Conservation (phyloP, 2,888 invertebrate genomes). For the Amblyjoppa fuscipennis region DNA sequence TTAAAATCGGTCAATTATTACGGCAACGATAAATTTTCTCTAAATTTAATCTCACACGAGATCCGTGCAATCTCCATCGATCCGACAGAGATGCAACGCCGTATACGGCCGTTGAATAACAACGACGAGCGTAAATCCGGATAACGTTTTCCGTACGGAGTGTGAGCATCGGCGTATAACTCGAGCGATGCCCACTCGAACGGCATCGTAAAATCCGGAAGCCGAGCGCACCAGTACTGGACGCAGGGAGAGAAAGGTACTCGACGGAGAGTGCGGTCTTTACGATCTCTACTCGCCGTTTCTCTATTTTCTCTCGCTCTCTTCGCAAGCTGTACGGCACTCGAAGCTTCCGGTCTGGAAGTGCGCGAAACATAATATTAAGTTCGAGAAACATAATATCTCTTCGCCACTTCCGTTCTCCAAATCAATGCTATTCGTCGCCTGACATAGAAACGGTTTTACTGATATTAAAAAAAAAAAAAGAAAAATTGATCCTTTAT, state of each 20-base stretch:
- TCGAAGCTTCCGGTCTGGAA: conserved; percentile 50
- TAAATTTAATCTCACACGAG: not conserved
- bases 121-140: conserved; percentile 15
- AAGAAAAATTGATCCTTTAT: not conserved
- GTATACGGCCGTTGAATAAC: conserved; percentile 8
- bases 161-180: conserved; percentile 38
- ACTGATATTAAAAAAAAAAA: not conserved
- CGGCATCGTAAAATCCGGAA: conserved; percentile 61
- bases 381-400: conserved; percentile 4
- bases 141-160: conserved; percentile 36
- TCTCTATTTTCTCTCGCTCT: conserved; percentile 52
- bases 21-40: not conserved
- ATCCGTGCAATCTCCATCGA: not conserved
- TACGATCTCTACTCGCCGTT: conserved; percentile 54
- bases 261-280: conserved; percentile 56
- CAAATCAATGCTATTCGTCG: not conserved
- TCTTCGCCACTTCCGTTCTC: not conserved
- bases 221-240: conserved; percentile 43
- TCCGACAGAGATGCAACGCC: conserved; percentile 29
- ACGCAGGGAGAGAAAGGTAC: conserved; percentile 35
- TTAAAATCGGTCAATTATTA: not conserved
- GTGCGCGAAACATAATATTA: too few relatives aligned
- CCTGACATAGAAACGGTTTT: not conserved
- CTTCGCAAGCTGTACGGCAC: conserved; percentile 1
- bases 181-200: conserved; percentile 50